Conservation (phyloP, 64 coral and sea anemone species). For the Actinia equina region DNA sequence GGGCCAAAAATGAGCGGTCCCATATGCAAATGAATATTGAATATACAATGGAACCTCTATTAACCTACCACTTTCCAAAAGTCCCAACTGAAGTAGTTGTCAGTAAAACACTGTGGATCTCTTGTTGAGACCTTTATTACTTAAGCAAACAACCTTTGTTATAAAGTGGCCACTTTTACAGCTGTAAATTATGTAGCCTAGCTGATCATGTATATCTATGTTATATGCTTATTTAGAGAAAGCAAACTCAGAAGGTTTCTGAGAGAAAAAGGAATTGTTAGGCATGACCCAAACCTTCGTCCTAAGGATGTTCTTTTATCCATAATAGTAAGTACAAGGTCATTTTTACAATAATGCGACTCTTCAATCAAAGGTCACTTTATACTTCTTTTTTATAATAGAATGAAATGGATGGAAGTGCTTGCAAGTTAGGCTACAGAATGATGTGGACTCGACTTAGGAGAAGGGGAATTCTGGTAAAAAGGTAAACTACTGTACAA, state of each 20-base stretch:
- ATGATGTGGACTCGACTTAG: constrained; percentile 46
- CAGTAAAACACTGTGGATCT: constrained; percentile 1
- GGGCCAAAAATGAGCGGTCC: too few species aligned
- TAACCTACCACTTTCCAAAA: constrained; percentile 1
- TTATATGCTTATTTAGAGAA: constrained; percentile 5
- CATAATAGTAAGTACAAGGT: neutral
- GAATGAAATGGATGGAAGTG: constrained; percentile 38
- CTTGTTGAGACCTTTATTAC: neutral
- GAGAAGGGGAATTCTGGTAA: constrained; percentile 43
- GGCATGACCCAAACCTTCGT: constrained; percentile 14
- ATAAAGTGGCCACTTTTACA: too few species aligned
- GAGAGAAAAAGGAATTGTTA: neutral
- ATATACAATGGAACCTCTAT: neutral
- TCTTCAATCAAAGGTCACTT: constrained; percentile 12
- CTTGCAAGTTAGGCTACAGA: constrained; percentile 33
- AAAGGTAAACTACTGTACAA: constrained; percentile 36
- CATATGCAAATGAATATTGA: too few species aligned
- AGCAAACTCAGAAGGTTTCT: constrained; percentile 20
- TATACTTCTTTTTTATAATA: constrained; percentile 18
- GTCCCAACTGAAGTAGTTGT: constrained; percentile 1
- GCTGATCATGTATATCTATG: neutral
- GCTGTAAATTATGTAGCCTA: too few species aligned
- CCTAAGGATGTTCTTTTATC: constrained; percentile 17
- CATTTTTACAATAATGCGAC: neutral
- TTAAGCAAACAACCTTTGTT: neutral